Evolutionary conservation across 1,140 invertebrate genomes (phyloP), one percentile per base, ranked within the genome.

Genomic region (Drosophila albomicans): DNA sequence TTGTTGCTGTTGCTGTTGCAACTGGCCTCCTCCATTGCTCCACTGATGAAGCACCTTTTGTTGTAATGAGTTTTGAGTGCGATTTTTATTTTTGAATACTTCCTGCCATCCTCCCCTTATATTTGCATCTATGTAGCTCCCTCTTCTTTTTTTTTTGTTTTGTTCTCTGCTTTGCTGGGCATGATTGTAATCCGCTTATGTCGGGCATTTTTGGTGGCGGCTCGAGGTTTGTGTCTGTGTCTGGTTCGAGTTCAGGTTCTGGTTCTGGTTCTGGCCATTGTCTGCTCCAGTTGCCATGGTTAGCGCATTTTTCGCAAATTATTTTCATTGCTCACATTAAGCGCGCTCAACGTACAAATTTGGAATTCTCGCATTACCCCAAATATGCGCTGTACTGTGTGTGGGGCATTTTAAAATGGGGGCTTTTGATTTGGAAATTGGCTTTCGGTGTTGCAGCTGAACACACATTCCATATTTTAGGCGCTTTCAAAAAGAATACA

Each of bases 51-150:
- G 84, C 85, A 88, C 84, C 84, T 88, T 87, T 87, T 87, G 84
- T 87, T 87, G 84, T 87, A 87, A 87, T 88, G 84, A 88, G 84
- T 89, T 88, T 88, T 67, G 80, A 88, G 84, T 89, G 84, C 78
- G 67, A 89, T 73, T 86, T 82, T 82, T 82, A 62, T 80, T 78
- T 87, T 88, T 78, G 65, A 85, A 85, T 52, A 65, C 35, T 65
- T 71, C 41, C 75, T 61, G 13, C 67, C 58, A 16, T 28, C 38
- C 49, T 38, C 35, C 20, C 45, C 16, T 41, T 2, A 25, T 25
- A 25, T 25, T 25, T 25, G 3, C 20, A 13, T 32, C 52, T 35
- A 13, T 54, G 1, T 15, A 54, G 5, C 8, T 10, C 35, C 2
- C 35, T 0, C 0, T 16, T 35, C n/a, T 20, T 61, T 61, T 58